Conservation (phyloP, 2,797 vertebrate species). For the Todus mexicanus region DNA sequence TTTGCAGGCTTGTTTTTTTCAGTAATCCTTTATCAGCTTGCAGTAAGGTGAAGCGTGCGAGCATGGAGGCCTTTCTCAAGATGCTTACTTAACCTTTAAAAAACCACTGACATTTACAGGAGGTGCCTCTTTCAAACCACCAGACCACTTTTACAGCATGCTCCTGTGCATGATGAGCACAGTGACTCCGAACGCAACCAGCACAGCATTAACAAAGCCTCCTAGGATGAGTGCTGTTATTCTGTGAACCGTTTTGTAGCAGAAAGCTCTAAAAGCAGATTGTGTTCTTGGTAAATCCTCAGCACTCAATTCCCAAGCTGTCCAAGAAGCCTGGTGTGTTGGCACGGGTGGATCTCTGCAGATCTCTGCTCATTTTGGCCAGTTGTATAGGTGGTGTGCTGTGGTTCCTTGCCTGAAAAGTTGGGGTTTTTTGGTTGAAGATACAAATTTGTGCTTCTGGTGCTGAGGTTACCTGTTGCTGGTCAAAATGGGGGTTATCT, state of each 20-base stretch:
- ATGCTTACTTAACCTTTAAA: slow-evolving; percentile 73
- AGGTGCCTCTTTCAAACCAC: slow-evolving; percentile 43
- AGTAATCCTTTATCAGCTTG: slow-evolving; percentile 69
- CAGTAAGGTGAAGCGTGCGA: slow-evolving; percentile 34
- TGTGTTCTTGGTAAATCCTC: neutral
- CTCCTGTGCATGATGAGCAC: neutral
- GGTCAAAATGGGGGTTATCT: fast-evolving
- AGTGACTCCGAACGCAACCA: neutral
- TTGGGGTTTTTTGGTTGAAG: fast-evolving
- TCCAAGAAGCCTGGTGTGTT: fast-evolving
- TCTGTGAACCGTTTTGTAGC: neutral
- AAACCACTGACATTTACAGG: slow-evolving; percentile 63
- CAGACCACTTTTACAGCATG: fast-evolving
- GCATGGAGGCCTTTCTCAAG: slow-evolving; percentile 58
- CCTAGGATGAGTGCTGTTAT: fast-evolving
- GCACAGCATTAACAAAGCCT: neutral
- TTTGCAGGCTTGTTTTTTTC: slow-evolving; percentile 32
- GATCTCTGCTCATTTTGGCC: neutral
- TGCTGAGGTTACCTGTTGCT: neutral
- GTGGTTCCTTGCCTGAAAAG: neutral
- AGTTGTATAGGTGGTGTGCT: fast-evolving
- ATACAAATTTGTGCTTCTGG: neutral
- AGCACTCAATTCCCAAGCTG: neutral
- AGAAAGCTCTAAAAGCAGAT: neutral
- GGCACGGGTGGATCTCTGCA: neutral